phyloP scores from a whole-genome alignment of 2,888 invertebrate genomes.

The Phrixothrix hirtus region DNA sequence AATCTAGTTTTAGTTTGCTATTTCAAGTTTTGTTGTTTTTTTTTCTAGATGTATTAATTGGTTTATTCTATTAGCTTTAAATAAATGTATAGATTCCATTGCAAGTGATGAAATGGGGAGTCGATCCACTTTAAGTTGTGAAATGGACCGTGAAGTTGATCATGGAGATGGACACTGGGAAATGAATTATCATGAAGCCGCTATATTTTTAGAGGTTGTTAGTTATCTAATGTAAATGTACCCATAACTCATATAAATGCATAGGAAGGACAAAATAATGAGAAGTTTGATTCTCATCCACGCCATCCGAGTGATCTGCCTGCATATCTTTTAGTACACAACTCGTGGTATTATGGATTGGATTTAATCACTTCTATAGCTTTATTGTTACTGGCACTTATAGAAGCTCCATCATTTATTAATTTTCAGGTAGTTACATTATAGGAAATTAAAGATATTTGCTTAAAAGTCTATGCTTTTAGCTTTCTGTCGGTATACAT shows the following conservation, averaged over 20 bases:
- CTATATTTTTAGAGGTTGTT: conserved; percentile 79
- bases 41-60: no score
- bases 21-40: no score
- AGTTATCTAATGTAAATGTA: neutral
- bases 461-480: no score
- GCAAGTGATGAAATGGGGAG: conserved; percentile 68
- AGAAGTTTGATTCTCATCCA: conserved; percentile 88
- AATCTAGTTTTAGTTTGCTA: conserved; percentile 6
- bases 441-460: no score
- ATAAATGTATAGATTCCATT: conserved; percentile 49
- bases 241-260: no score
- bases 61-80: neutral
- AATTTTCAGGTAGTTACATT: conserved; percentile 60
- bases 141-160: conserved; percentile 57
- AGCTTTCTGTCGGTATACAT: conserved; percentile 79
- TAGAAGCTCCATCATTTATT: conserved; percentile 79
- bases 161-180: conserved; percentile 73
- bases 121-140: conserved; percentile 63
- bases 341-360: conserved; percentile 82
- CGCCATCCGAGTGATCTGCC: conserved; percentile 80
- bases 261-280: conserved; percentile 88
- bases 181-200: conserved; percentile 88
- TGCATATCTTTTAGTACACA: conserved; percentile 85
- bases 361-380: conserved; percentile 77
- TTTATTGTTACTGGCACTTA: conserved; percentile 74